Base-by-base conservation (phyloP, 2,797 vertebrate genomes). In the Dallia pectoralis region DNA sequence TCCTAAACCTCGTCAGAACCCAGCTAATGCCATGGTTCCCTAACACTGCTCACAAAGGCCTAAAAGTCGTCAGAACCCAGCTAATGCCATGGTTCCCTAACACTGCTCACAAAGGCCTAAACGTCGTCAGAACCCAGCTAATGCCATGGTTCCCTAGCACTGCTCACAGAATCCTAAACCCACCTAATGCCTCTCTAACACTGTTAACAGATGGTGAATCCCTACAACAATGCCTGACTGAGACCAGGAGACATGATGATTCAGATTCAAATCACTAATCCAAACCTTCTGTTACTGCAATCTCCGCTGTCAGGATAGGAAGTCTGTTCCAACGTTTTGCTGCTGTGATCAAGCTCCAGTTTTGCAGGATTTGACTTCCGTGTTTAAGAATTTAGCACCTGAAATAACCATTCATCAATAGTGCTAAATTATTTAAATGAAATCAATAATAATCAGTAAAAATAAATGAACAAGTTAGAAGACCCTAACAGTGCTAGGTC, bases 381-480 rank as follows among this genome's bases (percentile, higher is more conserved):
- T 44, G 40, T 44, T 44, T 44, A 9, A 12, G 40, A 44, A 12
- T 40, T 56, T 56, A 56, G 22, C 25, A 4, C 4, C 53, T 59
- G 22, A 59, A 59, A 25, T 44, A 44, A 59, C 22, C 25, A 59
- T 59, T 27, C 3, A 59, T 59, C 11, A 59, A 59, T 25, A 25
- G 53, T 59, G 22, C 22, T 59, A 59, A 59, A 12, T 59, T 59
- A 12, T 59, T 25, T 14, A 11, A 59, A 59, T 59, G 25, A 25
- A 59, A 25, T 22, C 25, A 59, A 59, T 11, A 22, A 56, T n/a
- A 56, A 25, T 56, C 9, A 25, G 53, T 59, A 59, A 27, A 59
- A 59, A 59, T 9, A 59, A 59, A 44, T 44, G 40, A 59, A 59
- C 53, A 59, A 59, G 25, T 59, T 25, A 59, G 53, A 59, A 56